Evolutionary conservation across 2,797 vertebrate genomes (phyloP).

Genomic region (Cirrhinus molitorella): DNA sequence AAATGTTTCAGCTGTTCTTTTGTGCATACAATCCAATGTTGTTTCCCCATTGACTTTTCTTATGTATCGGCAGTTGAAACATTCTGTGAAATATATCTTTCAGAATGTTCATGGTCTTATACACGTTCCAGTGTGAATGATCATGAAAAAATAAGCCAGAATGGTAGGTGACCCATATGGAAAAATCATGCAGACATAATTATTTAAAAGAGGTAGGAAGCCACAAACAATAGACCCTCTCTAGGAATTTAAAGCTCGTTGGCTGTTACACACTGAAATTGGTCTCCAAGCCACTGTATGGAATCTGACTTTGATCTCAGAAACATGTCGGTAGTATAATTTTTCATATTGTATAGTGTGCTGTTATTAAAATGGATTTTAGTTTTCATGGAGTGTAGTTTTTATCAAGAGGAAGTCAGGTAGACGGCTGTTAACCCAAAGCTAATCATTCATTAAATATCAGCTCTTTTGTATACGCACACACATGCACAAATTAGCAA

Average conservation of each 20-base stretch:
- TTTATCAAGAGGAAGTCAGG: not conserved
- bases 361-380: not conserved
- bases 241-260: slow-evolving; percentile 59
- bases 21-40: not conserved
- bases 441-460: slow-evolving; percentile 14
- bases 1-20: not conserved
- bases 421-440: not conserved
- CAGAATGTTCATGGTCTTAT: not conserved
- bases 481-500: slow-evolving; percentile 58
- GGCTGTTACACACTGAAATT: slow-evolving; percentile 38
- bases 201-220: slow-evolving; percentile 64
- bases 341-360: not conserved
- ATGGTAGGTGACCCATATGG: slow-evolving; percentile 53
- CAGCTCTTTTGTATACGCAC: not conserved
- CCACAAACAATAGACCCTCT: slow-evolving; percentile 63
- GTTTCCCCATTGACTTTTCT: not conserved
- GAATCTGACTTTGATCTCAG: not conserved
- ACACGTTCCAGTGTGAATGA: not conserved
- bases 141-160: slow-evolving; percentile 29
- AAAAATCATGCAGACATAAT: slow-evolving; percentile 60
- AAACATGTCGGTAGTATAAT: not conserved
- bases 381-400: not conserved
- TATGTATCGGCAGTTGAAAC: not conserved
- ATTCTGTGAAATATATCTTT: not conserved
- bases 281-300: not conserved